Evolutionary conservation across 2,797 vertebrate genomes (phyloP).

Genomic region (Sciurus vulgaris): DNA sequence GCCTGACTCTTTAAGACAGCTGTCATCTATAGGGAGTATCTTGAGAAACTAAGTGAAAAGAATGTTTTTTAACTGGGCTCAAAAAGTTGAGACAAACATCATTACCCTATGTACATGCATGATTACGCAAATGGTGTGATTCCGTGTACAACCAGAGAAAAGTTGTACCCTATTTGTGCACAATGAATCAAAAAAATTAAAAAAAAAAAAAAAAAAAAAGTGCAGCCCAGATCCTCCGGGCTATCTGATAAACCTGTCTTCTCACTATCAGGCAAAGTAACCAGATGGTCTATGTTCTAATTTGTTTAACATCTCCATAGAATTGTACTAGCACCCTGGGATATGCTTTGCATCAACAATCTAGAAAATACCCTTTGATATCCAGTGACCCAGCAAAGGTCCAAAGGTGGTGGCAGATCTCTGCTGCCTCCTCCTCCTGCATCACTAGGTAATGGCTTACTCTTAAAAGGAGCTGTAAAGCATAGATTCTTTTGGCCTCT

Average conservation of each 20-base stretch:
- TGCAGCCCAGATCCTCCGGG: neutral
- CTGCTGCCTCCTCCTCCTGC: neutral
- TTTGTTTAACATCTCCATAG: neutral
- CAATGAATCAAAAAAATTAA: too few relatives aligned
- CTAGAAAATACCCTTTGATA: neutral
- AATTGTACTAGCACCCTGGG: neutral
- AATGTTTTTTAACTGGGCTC: neutral
- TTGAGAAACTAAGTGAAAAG: neutral
- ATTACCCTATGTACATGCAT: too few relatives aligned
- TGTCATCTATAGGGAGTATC: neutral
- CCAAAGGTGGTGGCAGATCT: neutral
- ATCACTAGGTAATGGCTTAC: neutral
- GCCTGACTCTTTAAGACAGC: neutral
- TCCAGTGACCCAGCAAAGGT: neutral
- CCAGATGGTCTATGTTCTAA: neutral
- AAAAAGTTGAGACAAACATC: neutral
- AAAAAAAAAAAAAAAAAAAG: neutral
- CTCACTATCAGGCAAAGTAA: neutral
- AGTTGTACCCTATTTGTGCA: too few relatives aligned
- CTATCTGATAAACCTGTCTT: neutral
- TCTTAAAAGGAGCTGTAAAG: slow-evolving; percentile 27
- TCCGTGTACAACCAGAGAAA: too few relatives aligned
- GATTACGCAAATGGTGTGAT: too few relatives aligned
- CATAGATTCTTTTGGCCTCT: neutral
- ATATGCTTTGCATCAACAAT: neutral